These are phyloP conservation scores for Caenorhabditis parvicauda DNA, from an alignment of 2,888 invertebrate genomes.

Conservation along the genomic window DNA sequence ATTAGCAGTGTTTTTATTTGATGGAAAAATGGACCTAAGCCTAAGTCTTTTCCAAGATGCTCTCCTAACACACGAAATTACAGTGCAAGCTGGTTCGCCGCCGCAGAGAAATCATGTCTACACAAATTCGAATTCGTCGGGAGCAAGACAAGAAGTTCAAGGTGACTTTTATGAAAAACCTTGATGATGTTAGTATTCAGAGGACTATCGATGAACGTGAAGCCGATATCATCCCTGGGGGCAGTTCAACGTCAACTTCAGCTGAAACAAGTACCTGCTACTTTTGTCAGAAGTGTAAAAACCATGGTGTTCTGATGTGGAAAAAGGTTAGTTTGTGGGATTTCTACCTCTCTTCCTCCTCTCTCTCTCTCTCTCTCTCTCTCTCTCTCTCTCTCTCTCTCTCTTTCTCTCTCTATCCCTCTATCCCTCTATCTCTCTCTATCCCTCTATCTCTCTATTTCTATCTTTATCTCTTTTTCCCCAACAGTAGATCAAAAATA, in stretches of 20 bases:
- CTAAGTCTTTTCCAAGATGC: not conserved
- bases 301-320: slow-evolving; percentile 56
- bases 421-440: too few species aligned
- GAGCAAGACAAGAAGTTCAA: slow-evolving; percentile 59
- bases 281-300: slow-evolving; percentile 61
- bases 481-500: not conserved
- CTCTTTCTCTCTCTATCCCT: too few species aligned
- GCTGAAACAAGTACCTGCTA: slow-evolving; percentile 45
- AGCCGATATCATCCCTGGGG: slow-evolving; percentile 48
- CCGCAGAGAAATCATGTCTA: slow-evolving; percentile 56
- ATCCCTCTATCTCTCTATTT: too few species aligned
- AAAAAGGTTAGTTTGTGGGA: too few species aligned
- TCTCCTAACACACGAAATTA: not conserved
- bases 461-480: too few species aligned
- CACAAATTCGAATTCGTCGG: slow-evolving; percentile 56
- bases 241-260: slow-evolving; percentile 11
- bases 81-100: slow-evolving; percentile 55
- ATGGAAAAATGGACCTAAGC: too few species aligned
- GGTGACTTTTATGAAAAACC: slow-evolving; percentile 2
- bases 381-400: not conserved
- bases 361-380: not conserved
- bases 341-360: too few species aligned
- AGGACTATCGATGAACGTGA: slow-evolving; percentile 47
- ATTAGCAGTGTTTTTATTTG: too few species aligned
- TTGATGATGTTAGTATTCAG: slow-evolving; percentile 11